phyloP scores from a whole-genome alignment of 2,888 invertebrate species.

The Drosophila neotestacea region DNA sequence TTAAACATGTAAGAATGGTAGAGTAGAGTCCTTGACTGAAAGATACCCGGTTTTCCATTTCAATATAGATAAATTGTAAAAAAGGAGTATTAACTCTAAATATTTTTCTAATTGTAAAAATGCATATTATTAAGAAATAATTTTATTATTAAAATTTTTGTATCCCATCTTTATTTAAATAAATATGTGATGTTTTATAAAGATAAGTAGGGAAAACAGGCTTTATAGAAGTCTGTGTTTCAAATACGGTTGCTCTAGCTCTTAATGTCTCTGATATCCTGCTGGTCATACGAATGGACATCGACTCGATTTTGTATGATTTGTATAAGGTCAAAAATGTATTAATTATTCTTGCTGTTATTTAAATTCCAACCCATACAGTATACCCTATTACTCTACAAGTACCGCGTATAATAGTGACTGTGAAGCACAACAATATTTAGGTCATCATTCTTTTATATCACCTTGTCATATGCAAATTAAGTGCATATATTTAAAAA shows the following conservation, averaged over 20 bases:
- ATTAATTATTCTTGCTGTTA: not conserved
- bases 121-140: too few species aligned
- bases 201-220: too few species aligned
- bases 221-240: not conserved
- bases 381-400: not conserved
- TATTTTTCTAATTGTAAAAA: too few species aligned
- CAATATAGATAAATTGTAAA: too few species aligned
- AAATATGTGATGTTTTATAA: too few species aligned
- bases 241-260: not conserved
- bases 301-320: too few species aligned
- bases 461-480: constrained; percentile 4
- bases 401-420: not conserved
- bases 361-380: not conserved
- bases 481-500: not conserved
- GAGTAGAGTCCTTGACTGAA: not conserved
- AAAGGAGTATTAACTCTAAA: too few species aligned
- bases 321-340: too few species aligned
- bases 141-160: too few species aligned
- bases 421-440: not conserved
- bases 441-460: constrained; percentile 1
- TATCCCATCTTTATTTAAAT: too few species aligned
- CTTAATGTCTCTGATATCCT: not conserved
- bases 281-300: too few species aligned
- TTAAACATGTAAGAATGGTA: not conserved
- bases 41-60: not conserved